Base-by-base conservation (phyloP, 2,888 invertebrate species). In the Nemapogon koenigi region DNA sequence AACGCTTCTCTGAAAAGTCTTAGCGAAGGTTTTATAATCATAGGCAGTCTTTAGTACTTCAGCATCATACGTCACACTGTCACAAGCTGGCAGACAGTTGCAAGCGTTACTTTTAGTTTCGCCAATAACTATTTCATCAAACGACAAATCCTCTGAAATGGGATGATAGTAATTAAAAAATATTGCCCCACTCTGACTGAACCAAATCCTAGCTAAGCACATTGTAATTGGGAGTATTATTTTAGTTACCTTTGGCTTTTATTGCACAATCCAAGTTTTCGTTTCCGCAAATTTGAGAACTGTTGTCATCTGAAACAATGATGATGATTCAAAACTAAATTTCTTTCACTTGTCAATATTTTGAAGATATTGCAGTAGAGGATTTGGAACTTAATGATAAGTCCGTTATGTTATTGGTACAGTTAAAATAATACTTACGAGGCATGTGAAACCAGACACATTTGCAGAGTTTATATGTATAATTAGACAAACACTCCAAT, bases 31-130 rank as follows among this genome's bases (percentile, higher is more conserved):
- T 1, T 11, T 10, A 11, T 17, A 81, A 42, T 83, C 71, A 42
- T 78, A 85, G 33, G 81, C 73, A 0, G 84, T 83, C 49, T 85
- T 85, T 0, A 86, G 81, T 4, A 82, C 81, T 55, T 86, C 86
- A 0, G 85, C 83, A 42, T 85, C 83, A 48, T 86, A 87, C 1
- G 76, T 70, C n/a, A 86, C 63, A 0, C 81, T 82, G 2, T 84
- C 81, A 49, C 87, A 87, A 1, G 82, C 59, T 47, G 78, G 79
- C 16, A 81, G 49, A 46, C 81, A 81, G 45, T 72, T 58, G 46
- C 80, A 81, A 14, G 42, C 41, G 3, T 40, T 11, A 4, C 26
- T 13, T 2, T 22, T n/a, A 26, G 25, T 38, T 22, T 38, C 38
- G 2, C 28, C 19, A 16, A n/a, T 31, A 16, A 31, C 18, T 22